Evolutionary conservation across 2,888 invertebrate genomes (phyloP).

Genomic region (Apotomis capreana): DNA sequence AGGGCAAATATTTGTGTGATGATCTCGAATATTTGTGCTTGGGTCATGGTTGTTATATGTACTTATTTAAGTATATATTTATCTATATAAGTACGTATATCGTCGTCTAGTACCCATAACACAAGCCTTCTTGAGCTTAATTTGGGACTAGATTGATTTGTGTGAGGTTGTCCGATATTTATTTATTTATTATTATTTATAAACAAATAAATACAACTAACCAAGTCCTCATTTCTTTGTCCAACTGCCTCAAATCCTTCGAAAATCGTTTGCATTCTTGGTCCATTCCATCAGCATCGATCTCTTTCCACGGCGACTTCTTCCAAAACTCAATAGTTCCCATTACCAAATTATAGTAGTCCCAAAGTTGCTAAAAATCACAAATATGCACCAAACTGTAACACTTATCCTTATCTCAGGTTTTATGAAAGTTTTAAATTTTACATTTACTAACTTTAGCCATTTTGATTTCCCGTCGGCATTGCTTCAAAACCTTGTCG

Average conservation of each 20-base stretch:
- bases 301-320: constrained; percentile 95
- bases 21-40: too few species aligned
- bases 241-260: constrained; percentile 90
- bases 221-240: constrained; percentile 91
- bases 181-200: not conserved
- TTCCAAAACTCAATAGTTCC: constrained; percentile 96
- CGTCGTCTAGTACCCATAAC: too few species aligned
- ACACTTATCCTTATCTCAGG: too few species aligned
- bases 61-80: too few species aligned
- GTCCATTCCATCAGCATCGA: constrained; percentile 97
- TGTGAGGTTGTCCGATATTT: too few species aligned
- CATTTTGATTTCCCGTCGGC: constrained; percentile 89
- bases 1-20: too few species aligned
- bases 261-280: constrained; percentile 96
- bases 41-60: too few species aligned
- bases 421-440: not conserved
- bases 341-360: constrained; percentile 91
- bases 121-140: too few species aligned
- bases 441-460: constrained; percentile 81
- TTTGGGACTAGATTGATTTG: too few species aligned
- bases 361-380: constrained; percentile 90
- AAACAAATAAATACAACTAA: constrained; percentile 55
- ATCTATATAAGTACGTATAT: too few species aligned
- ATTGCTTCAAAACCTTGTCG: constrained; percentile 88
- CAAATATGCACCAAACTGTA: not conserved